These are phyloP conservation scores for Apis dorsata DNA, from an alignment of 1,140 invertebrate species.

Conservation along the genomic window DNA sequence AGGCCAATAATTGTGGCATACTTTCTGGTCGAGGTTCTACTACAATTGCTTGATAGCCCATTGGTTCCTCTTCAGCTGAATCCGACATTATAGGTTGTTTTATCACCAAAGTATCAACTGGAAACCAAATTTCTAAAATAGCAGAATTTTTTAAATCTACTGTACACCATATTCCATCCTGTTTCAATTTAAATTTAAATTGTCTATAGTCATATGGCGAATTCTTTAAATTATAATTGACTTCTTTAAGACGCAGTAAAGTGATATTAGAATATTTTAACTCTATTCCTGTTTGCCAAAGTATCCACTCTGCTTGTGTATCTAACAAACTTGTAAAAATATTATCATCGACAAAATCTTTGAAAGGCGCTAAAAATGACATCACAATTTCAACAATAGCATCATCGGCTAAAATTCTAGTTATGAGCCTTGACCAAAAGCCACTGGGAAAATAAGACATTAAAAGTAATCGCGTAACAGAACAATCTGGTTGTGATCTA, in stretches of 20 bases:
- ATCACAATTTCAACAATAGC: constrained; percentile 90
- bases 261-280: constrained; percentile 90
- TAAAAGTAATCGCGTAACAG: constrained; percentile 86
- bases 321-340: constrained; percentile 84
- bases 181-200: constrained; percentile 86
- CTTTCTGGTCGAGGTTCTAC: constrained; percentile 88
- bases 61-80: constrained; percentile 78
- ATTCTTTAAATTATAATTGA: constrained; percentile 83
- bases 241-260: constrained; percentile 91
- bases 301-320: constrained; percentile 92
- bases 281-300: constrained; percentile 97
- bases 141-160: constrained; percentile 91
- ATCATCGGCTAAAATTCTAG: constrained; percentile 94
- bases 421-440: constrained; percentile 97
- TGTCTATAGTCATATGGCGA: constrained; percentile 79
- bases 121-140: constrained; percentile 94
- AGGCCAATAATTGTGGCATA: constrained; percentile 91
- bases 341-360: constrained; percentile 82
- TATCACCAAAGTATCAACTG: constrained; percentile 87
- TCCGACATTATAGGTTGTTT: constrained; percentile 82
- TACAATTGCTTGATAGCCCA: constrained; percentile 85
- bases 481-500: constrained; percentile 80
- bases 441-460: constrained; percentile 99
- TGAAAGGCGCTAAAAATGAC: constrained; percentile 76
- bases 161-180: constrained; percentile 91